Evolutionary conservation across 2,888 invertebrate species (phyloP).

Genomic region (Myopa tessellatipennis): DNA sequence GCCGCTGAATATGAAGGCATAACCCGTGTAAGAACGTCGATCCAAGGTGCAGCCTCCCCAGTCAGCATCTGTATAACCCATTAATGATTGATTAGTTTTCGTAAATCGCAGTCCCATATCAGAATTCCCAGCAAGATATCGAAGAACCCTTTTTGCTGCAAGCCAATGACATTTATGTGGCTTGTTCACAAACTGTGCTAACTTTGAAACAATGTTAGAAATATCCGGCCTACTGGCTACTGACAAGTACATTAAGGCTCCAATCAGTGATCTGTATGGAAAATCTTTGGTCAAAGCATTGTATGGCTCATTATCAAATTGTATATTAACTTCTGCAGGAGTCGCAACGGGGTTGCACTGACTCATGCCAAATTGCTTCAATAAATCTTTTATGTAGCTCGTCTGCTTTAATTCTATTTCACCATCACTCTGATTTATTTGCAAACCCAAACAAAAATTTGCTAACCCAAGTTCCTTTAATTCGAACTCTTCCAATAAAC

Average conservation of each 20-base stretch:
- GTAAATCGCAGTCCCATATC: too few species aligned
- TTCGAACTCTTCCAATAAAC: neutral
- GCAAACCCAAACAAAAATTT: conserved; percentile 42
- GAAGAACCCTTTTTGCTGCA: conserved; percentile 2
- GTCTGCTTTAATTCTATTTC: conserved; percentile 36
- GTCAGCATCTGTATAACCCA: conserved; percentile 6
- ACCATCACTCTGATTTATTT: conserved; percentile 38
- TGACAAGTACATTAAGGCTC: conserved; percentile 6
- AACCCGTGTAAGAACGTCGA: conserved; percentile 34
- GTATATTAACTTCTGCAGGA: conserved; percentile 32
- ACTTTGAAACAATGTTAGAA: conserved; percentile 16
- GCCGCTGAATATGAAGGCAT: conserved; percentile 11
- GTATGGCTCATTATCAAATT: neutral
- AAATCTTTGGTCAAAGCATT: too few species aligned
- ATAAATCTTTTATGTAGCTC: conserved; percentile 34
- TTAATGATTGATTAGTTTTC: too few species aligned
- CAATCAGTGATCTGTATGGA: too few species aligned
- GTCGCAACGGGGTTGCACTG: conserved; percentile 35
- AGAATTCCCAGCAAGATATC: neutral
- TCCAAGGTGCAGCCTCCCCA: neutral
- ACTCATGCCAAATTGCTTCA: conserved; percentile 36
- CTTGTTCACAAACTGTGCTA: conserved; percentile 3
- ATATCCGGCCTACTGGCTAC: conserved; percentile 17
- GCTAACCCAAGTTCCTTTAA: conserved; percentile 27
- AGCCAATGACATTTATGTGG: conserved; percentile 4